Percentiles rank a stretch among this genome's conserved stretches.
Evolutionary conservation across 2,113 vertebrate genomes (phyloP).

Genomic region (Oncorhynchus masou): DNA sequence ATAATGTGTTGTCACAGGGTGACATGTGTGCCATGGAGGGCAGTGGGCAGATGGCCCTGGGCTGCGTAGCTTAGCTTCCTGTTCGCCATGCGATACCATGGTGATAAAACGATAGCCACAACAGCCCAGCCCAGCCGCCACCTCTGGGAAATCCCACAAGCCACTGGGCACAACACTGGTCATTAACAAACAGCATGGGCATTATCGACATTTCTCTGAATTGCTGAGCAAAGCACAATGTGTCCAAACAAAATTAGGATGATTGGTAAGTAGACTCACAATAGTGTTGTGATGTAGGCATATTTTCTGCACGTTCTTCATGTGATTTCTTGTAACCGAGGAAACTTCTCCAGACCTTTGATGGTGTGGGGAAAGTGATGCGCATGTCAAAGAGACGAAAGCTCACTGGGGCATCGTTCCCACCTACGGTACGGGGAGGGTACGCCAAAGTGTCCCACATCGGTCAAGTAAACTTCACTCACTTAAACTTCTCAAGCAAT

Average conservation of each 20-base stretch:
- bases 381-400: slow-evolving; percentile 46
- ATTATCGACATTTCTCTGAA: slow-evolving; percentile 59
- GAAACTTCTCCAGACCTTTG: slow-evolving; percentile 42
- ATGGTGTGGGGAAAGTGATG: slow-evolving; percentile 6
- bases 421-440: slow-evolving; percentile 6
- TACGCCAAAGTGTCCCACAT: neutral
- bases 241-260: slow-evolving; percentile 40
- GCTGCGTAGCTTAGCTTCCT: slow-evolving; percentile 62
- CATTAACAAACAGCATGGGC: slow-evolving; percentile 51
- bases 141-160: slow-evolving; percentile 61
- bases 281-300: slow-evolving; percentile 13
- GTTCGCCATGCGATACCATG: slow-evolving; percentile 58
- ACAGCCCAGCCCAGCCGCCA: slow-evolving; percentile 10
- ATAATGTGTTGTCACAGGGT: slow-evolving; percentile 77
- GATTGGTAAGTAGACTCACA: slow-evolving; percentile 56
- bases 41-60: slow-evolving; percentile 74
- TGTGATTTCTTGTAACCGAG: slow-evolving; percentile 40
- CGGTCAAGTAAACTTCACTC: slow-evolving; percentile 1
- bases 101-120: slow-evolving; percentile 11
- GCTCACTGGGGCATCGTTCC: slow-evolving; percentile 20
- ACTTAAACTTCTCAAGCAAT: neutral
- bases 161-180: slow-evolving; percentile 51
- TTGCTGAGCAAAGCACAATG: slow-evolving; percentile 41
- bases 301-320: slow-evolving; percentile 2
- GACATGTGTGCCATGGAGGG: slow-evolving; percentile 79